Percentiles rank a stretch among this genome's conserved stretches.
Conservation (phyloP, 2,888 invertebrate species). For the Leucania comma region DNA sequence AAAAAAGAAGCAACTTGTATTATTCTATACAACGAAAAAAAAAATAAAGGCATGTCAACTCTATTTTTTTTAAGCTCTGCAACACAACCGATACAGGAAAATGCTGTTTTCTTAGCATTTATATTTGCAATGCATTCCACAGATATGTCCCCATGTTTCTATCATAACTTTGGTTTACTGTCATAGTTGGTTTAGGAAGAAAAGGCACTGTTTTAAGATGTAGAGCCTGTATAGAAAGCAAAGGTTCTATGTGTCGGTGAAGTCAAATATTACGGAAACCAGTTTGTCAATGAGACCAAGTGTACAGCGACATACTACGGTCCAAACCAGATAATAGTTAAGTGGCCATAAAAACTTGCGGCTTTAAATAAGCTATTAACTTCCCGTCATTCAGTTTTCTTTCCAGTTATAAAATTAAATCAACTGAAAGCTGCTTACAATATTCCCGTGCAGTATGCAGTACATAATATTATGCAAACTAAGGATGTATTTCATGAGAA, state of each 20-base stretch:
- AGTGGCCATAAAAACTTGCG: too few relatives aligned
- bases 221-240: neutral
- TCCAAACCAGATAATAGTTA: too few relatives aligned
- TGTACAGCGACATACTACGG: too few relatives aligned
- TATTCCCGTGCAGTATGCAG: constrained; percentile 25
- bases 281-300: too few relatives aligned
- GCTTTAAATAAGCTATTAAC: too few relatives aligned
- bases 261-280: too few relatives aligned
- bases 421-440: neutral
- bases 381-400: too few relatives aligned
- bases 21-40: neutral
- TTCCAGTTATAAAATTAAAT: too few relatives aligned
- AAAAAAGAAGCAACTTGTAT: neutral
- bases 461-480: constrained; percentile 48
- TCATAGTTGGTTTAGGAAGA: constrained; percentile 3
- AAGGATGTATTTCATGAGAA: constrained; percentile 26
- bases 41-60: neutral
- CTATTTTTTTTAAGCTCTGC: constrained; percentile 2
- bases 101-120: constrained; percentile 32
- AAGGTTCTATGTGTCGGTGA: too few relatives aligned
- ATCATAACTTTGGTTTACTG: constrained; percentile 48
- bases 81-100: constrained; percentile 12
- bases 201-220: constrained; percentile 19
- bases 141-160: constrained; percentile 30
- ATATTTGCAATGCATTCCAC: constrained; percentile 53